Evolutionary conservation across 2,113 vertebrate genomes (phyloP).

Genomic region (Mungos mungo): DNA sequence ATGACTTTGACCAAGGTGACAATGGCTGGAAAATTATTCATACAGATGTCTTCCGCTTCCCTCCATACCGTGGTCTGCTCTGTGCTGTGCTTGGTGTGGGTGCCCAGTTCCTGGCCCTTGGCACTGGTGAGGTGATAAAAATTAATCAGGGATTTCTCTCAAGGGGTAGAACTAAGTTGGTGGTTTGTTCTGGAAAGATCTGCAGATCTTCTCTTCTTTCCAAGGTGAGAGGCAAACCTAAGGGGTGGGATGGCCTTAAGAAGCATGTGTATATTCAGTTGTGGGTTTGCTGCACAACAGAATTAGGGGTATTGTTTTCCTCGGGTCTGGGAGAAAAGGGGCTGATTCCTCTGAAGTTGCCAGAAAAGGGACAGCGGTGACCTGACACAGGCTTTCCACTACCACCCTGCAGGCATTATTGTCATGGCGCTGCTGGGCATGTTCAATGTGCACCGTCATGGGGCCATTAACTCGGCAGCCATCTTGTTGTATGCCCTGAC

Average conservation of each 20-base stretch:
- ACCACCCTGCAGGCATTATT: constrained; percentile 87
- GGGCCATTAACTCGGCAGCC: constrained; percentile 94
- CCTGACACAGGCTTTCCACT: constrained; percentile 62
- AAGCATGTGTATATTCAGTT: not conserved
- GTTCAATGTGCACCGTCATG: constrained; percentile 94
- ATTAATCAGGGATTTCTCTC: constrained; percentile 58
- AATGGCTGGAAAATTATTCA: constrained; percentile 98
- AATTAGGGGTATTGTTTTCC: constrained; percentile 17
- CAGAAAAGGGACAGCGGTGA: not conserved
- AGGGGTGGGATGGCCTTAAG: not conserved
- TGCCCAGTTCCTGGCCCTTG: constrained; percentile 93
- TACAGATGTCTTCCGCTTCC: constrained; percentile 95
- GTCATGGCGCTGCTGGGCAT: constrained; percentile 93
- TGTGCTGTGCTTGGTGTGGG: constrained; percentile 93
- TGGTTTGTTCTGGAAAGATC: constrained; percentile 36
- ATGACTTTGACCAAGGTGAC: constrained; percentile 94
- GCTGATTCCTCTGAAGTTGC: constrained; percentile 2
- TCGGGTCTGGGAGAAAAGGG: constrained; percentile 6
- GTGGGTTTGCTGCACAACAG: constrained; percentile 20
- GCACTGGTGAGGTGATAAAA: constrained; percentile 87
- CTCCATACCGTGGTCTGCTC: constrained; percentile 91
- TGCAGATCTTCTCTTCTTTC: constrained; percentile 12
- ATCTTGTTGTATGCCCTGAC: constrained; percentile 94
- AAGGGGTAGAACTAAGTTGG: constrained; percentile 39
- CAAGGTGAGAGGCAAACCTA: constrained; percentile 27